Percentiles rank a stretch among this genome's conserved stretches.
Conservation (phyloP, 2,113 vertebrate species). For the Menidia beryllina region DNA sequence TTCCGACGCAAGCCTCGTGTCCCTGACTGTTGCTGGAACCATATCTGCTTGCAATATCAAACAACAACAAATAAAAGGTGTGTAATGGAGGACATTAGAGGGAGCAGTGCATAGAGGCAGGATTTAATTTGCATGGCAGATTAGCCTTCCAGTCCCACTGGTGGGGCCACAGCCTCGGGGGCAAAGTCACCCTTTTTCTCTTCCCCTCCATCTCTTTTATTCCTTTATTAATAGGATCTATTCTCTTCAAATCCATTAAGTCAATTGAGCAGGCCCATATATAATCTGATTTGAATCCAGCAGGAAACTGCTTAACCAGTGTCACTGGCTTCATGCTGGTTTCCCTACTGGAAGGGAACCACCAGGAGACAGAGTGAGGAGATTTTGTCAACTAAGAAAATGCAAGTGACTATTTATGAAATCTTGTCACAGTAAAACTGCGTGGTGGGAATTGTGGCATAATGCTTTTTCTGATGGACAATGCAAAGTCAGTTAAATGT, state of each 20-base stretch:
- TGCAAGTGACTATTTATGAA: neutral
- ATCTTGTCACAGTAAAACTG: neutral
- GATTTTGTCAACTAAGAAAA: conserved; percentile 18
- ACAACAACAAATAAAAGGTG: conserved; percentile 95
- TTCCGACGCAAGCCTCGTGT: conserved; percentile 86
- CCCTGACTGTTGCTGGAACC: conserved; percentile 85
- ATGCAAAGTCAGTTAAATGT: conserved; percentile 26
- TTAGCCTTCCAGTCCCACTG: conserved; percentile 94
- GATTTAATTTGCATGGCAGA: conserved; percentile 99
- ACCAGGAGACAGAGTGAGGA: conserved; percentile 25
- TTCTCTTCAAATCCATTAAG: conserved; percentile 97
- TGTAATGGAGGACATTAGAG: conserved; percentile 97
- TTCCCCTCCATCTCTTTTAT: conserved; percentile 67
- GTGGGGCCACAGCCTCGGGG: conserved; percentile 89
- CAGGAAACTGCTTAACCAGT: conserved; percentile 89
- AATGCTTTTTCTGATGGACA: neutral
- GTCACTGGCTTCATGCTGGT: conserved; percentile 70
- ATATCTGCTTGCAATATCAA: conserved; percentile 91
- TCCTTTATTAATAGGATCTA: conserved; percentile 96
- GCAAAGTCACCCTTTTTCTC: conserved; percentile 78
- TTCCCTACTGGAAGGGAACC: conserved; percentile 26
- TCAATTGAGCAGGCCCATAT: conserved; percentile 91
- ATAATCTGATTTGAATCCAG: conserved; percentile 97
- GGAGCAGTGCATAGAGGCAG: conserved; percentile 92
- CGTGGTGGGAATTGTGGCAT: neutral